Base-by-base conservation (phyloP, 2,113 vertebrate genomes). In the Vireo altiloquus region DNA sequence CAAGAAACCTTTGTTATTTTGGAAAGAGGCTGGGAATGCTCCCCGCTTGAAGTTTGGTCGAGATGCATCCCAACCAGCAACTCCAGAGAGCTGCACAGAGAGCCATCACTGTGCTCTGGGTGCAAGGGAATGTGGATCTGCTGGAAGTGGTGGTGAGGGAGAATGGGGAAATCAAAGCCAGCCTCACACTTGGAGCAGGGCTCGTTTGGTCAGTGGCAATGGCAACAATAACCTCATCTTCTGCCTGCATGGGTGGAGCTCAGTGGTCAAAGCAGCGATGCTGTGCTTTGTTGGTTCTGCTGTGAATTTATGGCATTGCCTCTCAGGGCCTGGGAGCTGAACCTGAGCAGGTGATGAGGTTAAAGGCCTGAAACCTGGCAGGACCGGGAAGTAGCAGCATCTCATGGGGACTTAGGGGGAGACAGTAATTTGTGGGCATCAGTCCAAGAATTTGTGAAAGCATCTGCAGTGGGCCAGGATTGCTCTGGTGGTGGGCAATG, bases 121-220 rank as follows among this genome's bases (percentile, higher is more conserved):
- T 74, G 27, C 16, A 13, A 37, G 33, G 56, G 31, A 47, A 35
- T 16, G 5, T 65, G 9, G 40, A 35, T 47, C n/a, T 52, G 15
- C 50, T 60, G 31, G 46, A 82, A 56, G 30, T 13, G 14, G 13
- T 3, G 40, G 10, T 18, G 5, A 2, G 3, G n/a, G 31, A 72
- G 33, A 27, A 27, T 5, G 27, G 15, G 33, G 22, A 39, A 37
- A 35, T 64, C 30, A 33, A 60, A 87, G 25, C 0, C 0, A 64
- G 30, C 21, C 33, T 84, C 0, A 1, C 15, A 28, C 13, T 33
- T 57, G 13, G 13, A 61, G n/a, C n/a, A 52, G 37, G 46, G 11
- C 40, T 60, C 57, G 30, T 75, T 66, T 37, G 23, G 63, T 59
- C 30, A 15, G 50, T 64, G 39, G 17, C 59, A 64, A 25, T 13